Percentiles rank a stretch among this genome's conserved stretches.
Conservation (phyloP, 2,888 invertebrate genomes). For the Stegana nigrithorax region DNA sequence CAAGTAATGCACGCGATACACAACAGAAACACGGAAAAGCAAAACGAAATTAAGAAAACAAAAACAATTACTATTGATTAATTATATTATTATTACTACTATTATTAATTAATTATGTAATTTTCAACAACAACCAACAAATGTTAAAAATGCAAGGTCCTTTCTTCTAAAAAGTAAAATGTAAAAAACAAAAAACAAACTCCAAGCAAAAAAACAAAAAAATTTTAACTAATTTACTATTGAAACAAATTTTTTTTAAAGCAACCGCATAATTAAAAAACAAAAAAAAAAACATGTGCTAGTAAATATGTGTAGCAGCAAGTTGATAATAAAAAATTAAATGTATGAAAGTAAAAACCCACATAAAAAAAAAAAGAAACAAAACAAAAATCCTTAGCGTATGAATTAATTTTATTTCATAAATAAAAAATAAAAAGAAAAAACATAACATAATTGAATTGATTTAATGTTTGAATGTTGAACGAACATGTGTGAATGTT, state of each 20-base stretch:
- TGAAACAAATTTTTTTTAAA: constrained; percentile 18
- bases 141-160: constrained; percentile 18
- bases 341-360: not conserved
- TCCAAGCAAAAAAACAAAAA: not conserved
- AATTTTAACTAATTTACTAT: constrained; percentile 35
- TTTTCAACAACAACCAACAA: not conserved
- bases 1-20: not conserved
- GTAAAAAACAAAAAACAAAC: too few species aligned
- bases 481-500: not conserved
- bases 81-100: constrained; percentile 17
- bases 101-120: constrained; percentile 21
- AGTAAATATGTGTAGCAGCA: too few species aligned
- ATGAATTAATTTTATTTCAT: constrained; percentile 36
- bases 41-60: not conserved
- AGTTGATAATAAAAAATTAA: not conserved
- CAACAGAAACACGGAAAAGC: too few species aligned
- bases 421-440: constrained; percentile 17
- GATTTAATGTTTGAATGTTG: not conserved
- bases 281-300: not conserved
- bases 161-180: constrained; percentile 17
- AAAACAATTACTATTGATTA: not conserved
- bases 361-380: constrained; percentile 5
- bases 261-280: constrained; percentile 8
- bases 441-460: not conserved
- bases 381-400: constrained; percentile 6